These are phyloP conservation scores for Drosophila peninsularis DNA, from an alignment of 2,888 invertebrate genomes.

Conservation along the genomic window DNA sequence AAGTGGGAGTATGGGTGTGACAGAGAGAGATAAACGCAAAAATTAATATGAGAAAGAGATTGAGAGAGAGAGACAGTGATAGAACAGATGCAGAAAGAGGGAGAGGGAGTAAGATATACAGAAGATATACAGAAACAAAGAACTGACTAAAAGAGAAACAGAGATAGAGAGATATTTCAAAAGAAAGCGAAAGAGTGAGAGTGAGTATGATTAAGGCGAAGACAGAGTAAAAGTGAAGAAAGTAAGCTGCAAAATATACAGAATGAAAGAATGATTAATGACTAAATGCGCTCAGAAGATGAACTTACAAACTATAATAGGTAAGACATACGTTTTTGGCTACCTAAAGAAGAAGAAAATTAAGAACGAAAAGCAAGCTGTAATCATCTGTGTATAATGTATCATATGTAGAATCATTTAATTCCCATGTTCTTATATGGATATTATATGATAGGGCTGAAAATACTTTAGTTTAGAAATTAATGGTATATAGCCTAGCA, in stretches of 20 bases:
- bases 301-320: background rate
- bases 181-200: constrained; percentile 1
- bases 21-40: too few species aligned
- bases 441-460: background rate
- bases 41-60: too few species aligned
- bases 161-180: background rate
- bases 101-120: background rate
- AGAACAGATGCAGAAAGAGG: too few species aligned
- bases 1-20: too few species aligned
- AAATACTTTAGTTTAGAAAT: too few species aligned
- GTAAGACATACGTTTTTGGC: background rate
- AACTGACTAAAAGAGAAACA: background rate
- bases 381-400: too few species aligned
- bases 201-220: background rate
- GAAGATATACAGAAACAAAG: background rate
- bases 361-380: background rate
- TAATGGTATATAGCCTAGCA: background rate
- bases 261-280: constrained; percentile 6
- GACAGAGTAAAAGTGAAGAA: constrained; percentile 2
- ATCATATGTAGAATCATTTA: background rate
- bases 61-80: background rate
- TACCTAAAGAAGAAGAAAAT: background rate
- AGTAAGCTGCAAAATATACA: background rate
- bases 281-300: background rate
- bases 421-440: background rate